Conservation (phyloP, 2,113 vertebrate genomes). For the human region DNA sequence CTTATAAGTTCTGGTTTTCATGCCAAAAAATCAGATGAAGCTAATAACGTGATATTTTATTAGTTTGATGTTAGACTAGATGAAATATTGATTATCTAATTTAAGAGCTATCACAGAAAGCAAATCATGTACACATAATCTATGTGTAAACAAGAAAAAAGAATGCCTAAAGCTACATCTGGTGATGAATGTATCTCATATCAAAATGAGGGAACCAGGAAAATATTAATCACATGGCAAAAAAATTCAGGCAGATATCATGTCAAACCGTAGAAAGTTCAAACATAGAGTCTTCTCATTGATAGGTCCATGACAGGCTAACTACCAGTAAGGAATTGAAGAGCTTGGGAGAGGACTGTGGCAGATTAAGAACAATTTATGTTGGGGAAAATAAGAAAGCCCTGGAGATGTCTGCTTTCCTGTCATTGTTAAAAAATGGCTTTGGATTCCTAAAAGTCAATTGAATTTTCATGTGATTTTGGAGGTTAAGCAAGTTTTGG, state of each 20-base stretch:
- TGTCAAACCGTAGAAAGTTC: background rate
- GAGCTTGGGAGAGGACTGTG: background rate
- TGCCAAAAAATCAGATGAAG: background rate
- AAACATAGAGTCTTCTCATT: background rate
- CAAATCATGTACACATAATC: background rate
- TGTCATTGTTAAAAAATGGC: constrained; percentile 48
- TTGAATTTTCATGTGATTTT: constrained; percentile 6
- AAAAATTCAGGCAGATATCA: background rate
- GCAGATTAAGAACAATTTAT: background rate
- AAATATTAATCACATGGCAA: background rate
- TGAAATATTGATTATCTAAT: background rate
- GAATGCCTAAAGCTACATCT: background rate
- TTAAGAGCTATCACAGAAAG: background rate
- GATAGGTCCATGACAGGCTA: background rate
- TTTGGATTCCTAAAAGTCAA: constrained; percentile 46
- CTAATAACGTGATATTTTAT: background rate
- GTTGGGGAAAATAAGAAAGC: background rate
- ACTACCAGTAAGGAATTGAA: background rate
- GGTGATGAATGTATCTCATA: background rate
- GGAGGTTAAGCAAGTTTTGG: constrained; percentile 53
- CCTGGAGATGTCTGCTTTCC: background rate
- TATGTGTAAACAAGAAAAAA: background rate
- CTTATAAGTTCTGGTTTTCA: background rate
- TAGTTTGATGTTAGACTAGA: background rate
- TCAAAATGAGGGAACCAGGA: background rate